Conservation (phyloP, 2,797 vertebrate genomes). For the Gallinago nigripennis region DNA sequence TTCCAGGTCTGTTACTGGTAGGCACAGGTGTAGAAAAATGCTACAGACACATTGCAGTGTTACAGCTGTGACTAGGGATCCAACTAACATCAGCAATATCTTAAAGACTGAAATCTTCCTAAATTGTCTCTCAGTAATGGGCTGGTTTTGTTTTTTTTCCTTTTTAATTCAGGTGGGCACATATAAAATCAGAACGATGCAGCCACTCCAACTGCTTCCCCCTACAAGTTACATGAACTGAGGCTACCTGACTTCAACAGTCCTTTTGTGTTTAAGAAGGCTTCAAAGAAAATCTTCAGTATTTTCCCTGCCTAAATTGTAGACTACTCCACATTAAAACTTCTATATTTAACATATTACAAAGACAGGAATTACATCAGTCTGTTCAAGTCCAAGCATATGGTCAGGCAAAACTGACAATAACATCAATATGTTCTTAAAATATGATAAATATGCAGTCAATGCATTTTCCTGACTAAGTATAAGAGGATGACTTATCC, state of each 20-base stretch:
- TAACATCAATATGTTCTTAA: background rate
- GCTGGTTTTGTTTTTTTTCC: background rate
- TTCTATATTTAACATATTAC: background rate
- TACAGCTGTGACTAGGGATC: background rate
- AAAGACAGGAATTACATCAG: background rate
- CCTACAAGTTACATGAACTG: background rate
- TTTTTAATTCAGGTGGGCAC: background rate
- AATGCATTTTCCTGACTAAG: background rate
- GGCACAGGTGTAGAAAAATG: background rate
- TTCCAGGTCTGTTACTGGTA: background rate
- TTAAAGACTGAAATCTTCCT: background rate
- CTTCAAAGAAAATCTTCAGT: background rate
- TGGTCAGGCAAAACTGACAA: background rate
- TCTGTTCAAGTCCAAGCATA: background rate
- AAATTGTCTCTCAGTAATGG: background rate
- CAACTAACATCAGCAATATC: background rate
- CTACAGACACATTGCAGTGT: background rate
- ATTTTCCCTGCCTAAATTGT: background rate
- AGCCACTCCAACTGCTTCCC: background rate
- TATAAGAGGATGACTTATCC: background rate
- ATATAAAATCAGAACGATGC: background rate
- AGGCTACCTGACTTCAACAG: background rate
- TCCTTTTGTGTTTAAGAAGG: background rate
- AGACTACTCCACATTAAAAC: background rate
- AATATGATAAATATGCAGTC: background rate